Evolutionary conservation across 2,888 invertebrate species (phyloP).

Genomic region (Coremacera marginata): DNA sequence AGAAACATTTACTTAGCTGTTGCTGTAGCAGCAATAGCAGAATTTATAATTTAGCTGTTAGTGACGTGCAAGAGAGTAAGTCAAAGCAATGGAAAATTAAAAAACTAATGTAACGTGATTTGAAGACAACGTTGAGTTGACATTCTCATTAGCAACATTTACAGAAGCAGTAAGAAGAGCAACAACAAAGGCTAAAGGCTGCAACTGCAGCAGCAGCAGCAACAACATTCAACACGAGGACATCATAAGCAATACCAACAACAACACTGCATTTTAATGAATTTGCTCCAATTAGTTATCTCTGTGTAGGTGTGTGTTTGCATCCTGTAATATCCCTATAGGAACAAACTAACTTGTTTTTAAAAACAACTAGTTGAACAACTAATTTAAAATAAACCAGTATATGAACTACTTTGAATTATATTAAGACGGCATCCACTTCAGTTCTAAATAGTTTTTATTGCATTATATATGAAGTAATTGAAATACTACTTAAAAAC

Average conservation of each 20-base stretch:
- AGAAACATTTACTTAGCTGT: too few species aligned
- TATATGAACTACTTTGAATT: too few species aligned
- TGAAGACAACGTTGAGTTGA: not conserved
- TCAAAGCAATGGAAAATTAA: constrained; percentile 28
- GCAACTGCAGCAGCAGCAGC: not conserved
- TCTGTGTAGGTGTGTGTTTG: not conserved
- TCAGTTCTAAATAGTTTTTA: too few species aligned
- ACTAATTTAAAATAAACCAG: too few species aligned
- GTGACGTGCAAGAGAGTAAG: not conserved
- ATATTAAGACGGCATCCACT: too few species aligned
- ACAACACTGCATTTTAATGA: constrained; percentile 10
- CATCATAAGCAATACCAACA: not conserved
- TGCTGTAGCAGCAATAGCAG: too few species aligned
- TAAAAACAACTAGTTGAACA: too few species aligned
- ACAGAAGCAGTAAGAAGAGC: not conserved
- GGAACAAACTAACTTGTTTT: too few species aligned
- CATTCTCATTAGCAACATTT: constrained; percentile 14
- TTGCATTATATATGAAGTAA: too few species aligned
- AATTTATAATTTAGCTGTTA: too few species aligned
- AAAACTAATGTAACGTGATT: constrained; percentile 27
- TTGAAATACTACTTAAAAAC: too few species aligned
- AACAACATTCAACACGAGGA: not conserved
- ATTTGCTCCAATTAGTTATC: constrained; percentile 19
- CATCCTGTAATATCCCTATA: too few species aligned
- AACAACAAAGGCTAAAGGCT: not conserved